Evolutionary conservation across 2,888 invertebrate species (phyloP), one percentile per base, ranked within the genome.

Genomic region (Agonum fuliginosum): DNA sequence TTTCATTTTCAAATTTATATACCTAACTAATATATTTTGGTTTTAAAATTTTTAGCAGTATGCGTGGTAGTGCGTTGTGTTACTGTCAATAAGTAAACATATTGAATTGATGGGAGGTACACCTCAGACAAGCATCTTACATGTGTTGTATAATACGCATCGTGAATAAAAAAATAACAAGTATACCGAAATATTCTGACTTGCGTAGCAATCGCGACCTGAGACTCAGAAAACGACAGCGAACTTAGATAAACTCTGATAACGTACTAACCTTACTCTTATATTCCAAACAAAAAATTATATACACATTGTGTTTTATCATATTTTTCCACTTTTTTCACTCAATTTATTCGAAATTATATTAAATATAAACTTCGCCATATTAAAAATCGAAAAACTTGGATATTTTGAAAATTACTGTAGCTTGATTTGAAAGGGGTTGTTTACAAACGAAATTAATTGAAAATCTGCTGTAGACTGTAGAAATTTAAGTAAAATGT

Each of bases 211-310:
- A 30, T 62, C 58, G 58, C 58, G 27, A 62, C 27, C 46, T 46
- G 46, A 10, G 12, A 46, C 17, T 46, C 1, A 14, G 58, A 30
- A 30, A 14, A 62, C 12, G 54, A 54, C 58, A 17, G 58, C 58
- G 58, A 62, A 62, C 58, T 62, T 62, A 62, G 58, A 62, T 62
- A 62, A 62, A 62, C 58, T 34, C 34, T 34, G 58, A 62, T 62
- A 62, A 62, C 12, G 30, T 27, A 12, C 30, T 62, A 62, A 62
- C 54, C 54, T 54, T 54, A 54, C 19, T 62, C 27, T 27, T 27
- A 30, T 27, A 30, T 8, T 30, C 19, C 34, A 62, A 46, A 62
- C 19, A 62, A 62, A 30, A 62, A 62, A 30, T 14, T 34, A 12
- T 62, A 30, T 30, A 30, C 34, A 62, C 17, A 27, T 10, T 62